Evolutionary conservation across 2,888 invertebrate genomes (phyloP), one percentile per base, ranked within the genome.

Genomic region (Helleia helle): DNA sequence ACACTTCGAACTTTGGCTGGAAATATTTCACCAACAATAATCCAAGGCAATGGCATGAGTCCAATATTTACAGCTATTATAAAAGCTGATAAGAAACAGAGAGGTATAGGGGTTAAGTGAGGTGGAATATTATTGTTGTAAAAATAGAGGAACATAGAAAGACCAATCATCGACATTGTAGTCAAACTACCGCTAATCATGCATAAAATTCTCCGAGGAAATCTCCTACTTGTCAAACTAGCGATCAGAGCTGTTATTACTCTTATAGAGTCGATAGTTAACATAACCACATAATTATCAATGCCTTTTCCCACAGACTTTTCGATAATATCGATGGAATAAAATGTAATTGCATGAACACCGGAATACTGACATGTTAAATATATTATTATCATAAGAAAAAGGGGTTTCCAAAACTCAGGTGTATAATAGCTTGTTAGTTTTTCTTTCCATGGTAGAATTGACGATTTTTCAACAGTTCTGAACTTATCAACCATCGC

Each of bases 21-120:
- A 15, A 31, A 31, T 15, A 31, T 31, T 31, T 31, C 31, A 31
- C 31, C 31, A 14, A 31, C 31, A 17, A 31, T 4, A 17, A 31
- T 31, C 17, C 15, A 15, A 15, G 31, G 31, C 11, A 31, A 17
- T 31, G 31, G n/a, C 17, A 31, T 1, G 9, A 31, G 31, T 9
- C 31, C 31, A 17, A 31, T 31, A 18, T 31, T 31, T 9, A 31
- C n/a, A 9, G 31, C 31, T 15, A 31, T 31, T 1, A 31, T 18
- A 17, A 2, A 31, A 11, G 9, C 17, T 4, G 17, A 31, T 8
- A 31, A 11, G 1, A 31, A 31, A 9, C 31, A 31, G 11, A 31
- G 4, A 9, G 31, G 31, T 31, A 31, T 6, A n/a, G 6, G 3
- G 1, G 31, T 11, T 1, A 31, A 7, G 3, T 31, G 17, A 11